Evolutionary conservation across 2,113 vertebrate species (phyloP).

Genomic region (Mesoclemmys tuberculata): DNA sequence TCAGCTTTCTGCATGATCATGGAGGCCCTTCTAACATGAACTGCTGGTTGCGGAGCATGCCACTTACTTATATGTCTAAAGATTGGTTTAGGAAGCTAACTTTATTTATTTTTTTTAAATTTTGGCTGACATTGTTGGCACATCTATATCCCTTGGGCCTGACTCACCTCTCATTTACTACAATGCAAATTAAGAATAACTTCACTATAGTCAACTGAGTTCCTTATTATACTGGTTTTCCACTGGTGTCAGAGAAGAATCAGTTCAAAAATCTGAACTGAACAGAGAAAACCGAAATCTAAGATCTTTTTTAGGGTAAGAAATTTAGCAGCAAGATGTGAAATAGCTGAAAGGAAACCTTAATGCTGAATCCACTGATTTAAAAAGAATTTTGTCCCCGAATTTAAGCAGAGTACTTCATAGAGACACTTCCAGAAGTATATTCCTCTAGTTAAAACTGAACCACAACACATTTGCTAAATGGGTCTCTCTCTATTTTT

Average conservation of each 20-base stretch:
- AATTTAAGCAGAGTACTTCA: not conserved
- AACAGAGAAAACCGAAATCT: not conserved
- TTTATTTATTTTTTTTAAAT: not conserved
- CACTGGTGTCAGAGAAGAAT: not conserved
- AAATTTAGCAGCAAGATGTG: not conserved
- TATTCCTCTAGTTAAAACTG: not conserved
- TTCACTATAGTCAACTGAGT: not conserved
- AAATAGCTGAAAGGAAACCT: not conserved
- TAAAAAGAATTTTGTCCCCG: not conserved
- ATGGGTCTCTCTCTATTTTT: not conserved
- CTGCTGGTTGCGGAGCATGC: not conserved
- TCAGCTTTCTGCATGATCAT: not conserved
- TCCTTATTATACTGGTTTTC: not conserved
- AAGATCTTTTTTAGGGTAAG: not conserved
- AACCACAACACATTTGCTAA: not conserved
- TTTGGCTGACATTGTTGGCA: not conserved
- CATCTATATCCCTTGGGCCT: not conserved
- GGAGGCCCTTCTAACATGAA: not conserved
- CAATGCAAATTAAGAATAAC: not conserved
- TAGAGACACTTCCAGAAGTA: not conserved
- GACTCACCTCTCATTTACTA: not conserved
- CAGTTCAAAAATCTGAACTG: not conserved
- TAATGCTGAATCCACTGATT: not conserved
- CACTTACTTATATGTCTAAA: rapidly evolving
- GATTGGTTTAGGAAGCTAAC: not conserved